Conservation (phyloP, 1,140 invertebrate species). For the Pseudoatta argentina region DNA sequence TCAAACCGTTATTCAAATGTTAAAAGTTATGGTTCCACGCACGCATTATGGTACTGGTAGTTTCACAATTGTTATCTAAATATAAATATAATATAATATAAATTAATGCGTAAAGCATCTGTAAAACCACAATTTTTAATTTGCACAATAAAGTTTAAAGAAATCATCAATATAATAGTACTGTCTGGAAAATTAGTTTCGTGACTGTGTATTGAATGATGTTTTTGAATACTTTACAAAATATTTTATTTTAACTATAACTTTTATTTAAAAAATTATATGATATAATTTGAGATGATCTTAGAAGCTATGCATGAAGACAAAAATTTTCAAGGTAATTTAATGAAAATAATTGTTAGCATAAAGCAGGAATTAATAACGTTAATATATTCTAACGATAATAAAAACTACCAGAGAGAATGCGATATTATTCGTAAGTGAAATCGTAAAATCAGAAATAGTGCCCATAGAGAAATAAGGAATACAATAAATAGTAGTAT, state of each 20-base stretch:
- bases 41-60: too few species aligned
- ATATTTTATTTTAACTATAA: not conserved
- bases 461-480: not conserved
- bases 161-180: too few species aligned
- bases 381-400: not conserved
- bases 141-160: too few species aligned
- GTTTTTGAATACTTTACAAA: not conserved
- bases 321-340: not conserved
- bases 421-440: not conserved
- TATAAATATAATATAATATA: too few species aligned
- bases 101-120: too few species aligned
- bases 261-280: not conserved
- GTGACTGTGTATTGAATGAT: not conserved
- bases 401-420: not conserved
- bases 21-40: too few species aligned
- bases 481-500: slow-evolving; percentile 28
- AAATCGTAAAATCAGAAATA: slow-evolving; percentile 24
- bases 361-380: not conserved
- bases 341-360: not conserved
- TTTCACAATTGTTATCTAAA: too few species aligned
- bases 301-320: not conserved
- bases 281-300: not conserved
- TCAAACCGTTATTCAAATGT: too few species aligned
- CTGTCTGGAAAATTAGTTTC: not conserved
- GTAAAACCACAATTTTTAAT: too few species aligned